phyloP scores from a whole-genome alignment of 2,888 invertebrate species.

The Chloromyia formosa region DNA sequence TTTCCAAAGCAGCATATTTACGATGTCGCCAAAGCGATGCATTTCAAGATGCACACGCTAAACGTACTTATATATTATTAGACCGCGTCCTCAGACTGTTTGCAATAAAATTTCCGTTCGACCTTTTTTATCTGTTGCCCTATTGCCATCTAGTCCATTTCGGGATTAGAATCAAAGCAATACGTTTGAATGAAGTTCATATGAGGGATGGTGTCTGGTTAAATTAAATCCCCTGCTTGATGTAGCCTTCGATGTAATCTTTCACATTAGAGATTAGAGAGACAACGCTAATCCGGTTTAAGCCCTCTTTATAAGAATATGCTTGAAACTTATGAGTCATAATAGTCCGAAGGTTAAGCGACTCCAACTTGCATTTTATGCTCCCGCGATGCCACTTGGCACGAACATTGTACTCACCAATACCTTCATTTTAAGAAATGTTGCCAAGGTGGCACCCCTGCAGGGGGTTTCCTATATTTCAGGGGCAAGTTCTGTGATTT shows the following conservation, averaged over 20 bases:
- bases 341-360: no score
- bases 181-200: conserved; percentile 12
- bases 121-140: not conserved
- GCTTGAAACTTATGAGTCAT: no score
- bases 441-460: no score
- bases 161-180: conserved; percentile 14
- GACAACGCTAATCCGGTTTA: conserved; percentile 9
- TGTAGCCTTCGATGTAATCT: conserved; percentile 30
- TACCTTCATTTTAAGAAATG: no score
- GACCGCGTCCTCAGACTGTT: conserved; percentile 18
- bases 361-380: no score
- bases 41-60: no score
- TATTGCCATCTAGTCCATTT: not conserved
- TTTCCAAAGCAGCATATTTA: not conserved
- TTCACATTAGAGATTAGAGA: not conserved
- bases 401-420: no score
- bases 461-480: no score
- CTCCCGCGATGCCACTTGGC: no score
- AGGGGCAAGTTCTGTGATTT: no score
- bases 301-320: not conserved
- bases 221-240: conserved; percentile 22
- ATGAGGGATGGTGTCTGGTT: conserved; percentile 34
- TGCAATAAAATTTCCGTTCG: conserved; percentile 36
- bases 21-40: no score
- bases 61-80: conserved; percentile 14